Conservation (phyloP, 2,797 vertebrate genomes). For the Ciconia nigra region DNA sequence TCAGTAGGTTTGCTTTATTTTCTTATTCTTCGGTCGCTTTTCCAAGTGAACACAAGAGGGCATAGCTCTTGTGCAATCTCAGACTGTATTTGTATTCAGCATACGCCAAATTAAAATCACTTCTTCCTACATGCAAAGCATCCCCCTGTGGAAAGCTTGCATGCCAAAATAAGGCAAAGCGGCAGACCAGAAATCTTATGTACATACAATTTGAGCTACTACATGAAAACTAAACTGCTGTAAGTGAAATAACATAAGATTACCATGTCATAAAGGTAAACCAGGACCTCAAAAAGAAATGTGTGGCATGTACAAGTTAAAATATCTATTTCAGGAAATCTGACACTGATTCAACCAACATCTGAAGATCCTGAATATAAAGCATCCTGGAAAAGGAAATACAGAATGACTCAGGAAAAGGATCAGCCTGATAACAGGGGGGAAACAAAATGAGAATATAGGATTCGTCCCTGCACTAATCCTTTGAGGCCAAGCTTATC, state of each 20-base stretch:
- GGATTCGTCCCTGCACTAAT: not conserved
- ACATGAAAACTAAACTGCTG: not conserved
- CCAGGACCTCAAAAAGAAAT: not conserved
- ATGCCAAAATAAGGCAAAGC: not conserved
- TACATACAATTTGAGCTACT: not conserved
- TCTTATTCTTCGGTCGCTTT: not conserved
- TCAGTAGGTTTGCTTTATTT: not conserved
- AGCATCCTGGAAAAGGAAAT: slow-evolving; percentile 31
- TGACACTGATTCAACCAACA: not conserved
- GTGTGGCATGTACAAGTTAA: not conserved
- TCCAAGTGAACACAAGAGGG: slow-evolving; percentile 70
- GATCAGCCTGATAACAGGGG: not conserved
- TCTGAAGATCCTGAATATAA: not conserved
- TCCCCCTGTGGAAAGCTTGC: not conserved
- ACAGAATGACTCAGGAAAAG: not conserved
- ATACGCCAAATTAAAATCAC: not conserved
- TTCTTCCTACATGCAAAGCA: not conserved
- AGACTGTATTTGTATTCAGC: not conserved
- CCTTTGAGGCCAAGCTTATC: not conserved
- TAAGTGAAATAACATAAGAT: not conserved
- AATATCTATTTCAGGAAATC: not conserved
- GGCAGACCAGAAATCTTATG: not conserved
- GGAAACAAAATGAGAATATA: not conserved
- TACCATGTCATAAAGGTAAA: not conserved
- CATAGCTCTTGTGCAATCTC: slow-evolving; percentile 26